Evolutionary conservation across 2,113 vertebrate genomes (phyloP).

Genomic region (Camelus dromedarius): DNA sequence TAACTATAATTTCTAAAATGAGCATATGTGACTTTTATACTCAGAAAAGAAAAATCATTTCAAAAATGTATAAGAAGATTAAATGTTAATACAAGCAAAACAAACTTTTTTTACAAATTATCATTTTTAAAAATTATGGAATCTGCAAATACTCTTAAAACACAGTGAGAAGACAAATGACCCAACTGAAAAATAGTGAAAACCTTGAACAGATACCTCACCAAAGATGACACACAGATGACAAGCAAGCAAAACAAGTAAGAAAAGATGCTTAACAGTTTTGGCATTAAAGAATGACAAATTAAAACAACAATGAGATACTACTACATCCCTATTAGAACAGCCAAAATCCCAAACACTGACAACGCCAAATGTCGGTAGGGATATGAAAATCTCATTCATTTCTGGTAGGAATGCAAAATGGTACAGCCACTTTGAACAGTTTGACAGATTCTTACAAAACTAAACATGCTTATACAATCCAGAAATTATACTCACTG

Average conservation of each 20-base stretch:
- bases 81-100: background rate
- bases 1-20: background rate
- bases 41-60: background rate
- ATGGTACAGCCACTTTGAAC: background rate
- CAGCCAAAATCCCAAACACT: background rate
- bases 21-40: background rate
- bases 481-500: background rate
- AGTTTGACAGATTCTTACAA: background rate
- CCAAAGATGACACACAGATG: background rate
- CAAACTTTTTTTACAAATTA: background rate
- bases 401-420: background rate
- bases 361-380: no score
- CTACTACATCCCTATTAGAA: background rate
- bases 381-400: background rate
- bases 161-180: background rate
- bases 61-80: background rate
- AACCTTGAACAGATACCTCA: background rate
- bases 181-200: background rate
- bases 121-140: background rate
- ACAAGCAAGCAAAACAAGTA: background rate
- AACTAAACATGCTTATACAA: background rate
- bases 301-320: background rate
- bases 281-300: background rate
- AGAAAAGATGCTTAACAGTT: background rate
- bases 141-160: background rate